phyloP scores from a whole-genome alignment of 2,113 vertebrate species.

The Felis chaus region DNA sequence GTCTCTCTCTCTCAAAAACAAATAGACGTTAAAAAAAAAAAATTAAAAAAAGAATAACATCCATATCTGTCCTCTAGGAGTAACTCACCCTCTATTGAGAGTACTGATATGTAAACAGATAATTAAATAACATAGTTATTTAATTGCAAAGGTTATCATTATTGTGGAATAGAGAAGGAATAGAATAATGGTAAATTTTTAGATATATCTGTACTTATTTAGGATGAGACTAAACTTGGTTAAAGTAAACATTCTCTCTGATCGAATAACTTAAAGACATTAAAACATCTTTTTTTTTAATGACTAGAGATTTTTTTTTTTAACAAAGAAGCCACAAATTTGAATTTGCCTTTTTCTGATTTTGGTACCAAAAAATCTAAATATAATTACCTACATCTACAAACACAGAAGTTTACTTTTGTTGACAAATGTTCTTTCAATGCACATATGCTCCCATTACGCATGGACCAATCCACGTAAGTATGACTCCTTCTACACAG shows the following conservation, averaged over 20 bases:
- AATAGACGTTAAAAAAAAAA: too few relatives aligned
- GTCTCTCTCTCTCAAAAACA: too few relatives aligned
- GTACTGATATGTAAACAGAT: background rate
- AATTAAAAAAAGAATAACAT: background rate
- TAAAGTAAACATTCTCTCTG: slow-evolving; percentile 1
- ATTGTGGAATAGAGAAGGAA: background rate
- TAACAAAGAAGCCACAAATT: background rate
- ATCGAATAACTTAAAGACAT: background rate
- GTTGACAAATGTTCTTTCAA: background rate
- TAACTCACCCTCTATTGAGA: background rate
- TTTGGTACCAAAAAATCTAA: background rate
- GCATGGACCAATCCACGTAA: background rate
- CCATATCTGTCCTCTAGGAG: background rate
- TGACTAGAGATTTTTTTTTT: background rate
- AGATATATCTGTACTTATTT: background rate
- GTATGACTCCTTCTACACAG: background rate
- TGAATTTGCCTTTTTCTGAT: slow-evolving; percentile 2
- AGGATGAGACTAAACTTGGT: background rate
- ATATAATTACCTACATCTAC: background rate
- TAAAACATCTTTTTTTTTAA: background rate
- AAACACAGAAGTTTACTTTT: background rate
- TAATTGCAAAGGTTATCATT: background rate
- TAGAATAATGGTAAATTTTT: background rate
- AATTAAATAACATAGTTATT: background rate
- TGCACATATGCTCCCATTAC: background rate